Conservation (phyloP, 2,888 invertebrate species). For the Dicranocentrus wangi region DNA sequence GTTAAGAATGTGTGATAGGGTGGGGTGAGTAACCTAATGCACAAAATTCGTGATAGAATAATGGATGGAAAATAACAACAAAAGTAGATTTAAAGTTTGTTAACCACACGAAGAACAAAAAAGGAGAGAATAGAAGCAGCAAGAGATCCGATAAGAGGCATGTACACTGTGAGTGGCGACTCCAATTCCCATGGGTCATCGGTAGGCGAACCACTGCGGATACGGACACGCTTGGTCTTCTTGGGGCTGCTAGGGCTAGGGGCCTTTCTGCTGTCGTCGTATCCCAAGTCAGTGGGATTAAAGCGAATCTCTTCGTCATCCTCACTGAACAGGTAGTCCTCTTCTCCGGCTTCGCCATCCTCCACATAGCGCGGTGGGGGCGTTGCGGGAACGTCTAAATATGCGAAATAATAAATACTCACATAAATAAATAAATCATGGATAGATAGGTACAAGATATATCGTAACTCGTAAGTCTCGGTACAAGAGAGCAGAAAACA, state of each 20-base stretch:
- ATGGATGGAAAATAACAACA: not conserved
- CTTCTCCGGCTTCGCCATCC: slow-evolving; percentile 35
- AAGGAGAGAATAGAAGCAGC: not conserved
- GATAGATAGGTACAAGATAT: not conserved
- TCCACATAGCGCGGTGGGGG: not conserved
- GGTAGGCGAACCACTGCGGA: slow-evolving; percentile 24
- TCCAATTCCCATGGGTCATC: slow-evolving; percentile 54
- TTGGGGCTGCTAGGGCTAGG: too few relatives aligned
- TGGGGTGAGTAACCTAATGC: not conserved
- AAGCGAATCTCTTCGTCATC: slow-evolving; percentile 43
- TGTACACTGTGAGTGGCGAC: not conserved
- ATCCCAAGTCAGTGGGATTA: slow-evolving; percentile 21
- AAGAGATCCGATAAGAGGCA: slow-evolving; percentile 34
- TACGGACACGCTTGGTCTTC: not conserved
- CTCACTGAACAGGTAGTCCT: slow-evolving; percentile 9
- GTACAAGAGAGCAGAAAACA: not conserved
- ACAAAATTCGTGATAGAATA: not conserved
- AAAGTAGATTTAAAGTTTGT: not conserved
- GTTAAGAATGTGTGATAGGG: too few relatives aligned
- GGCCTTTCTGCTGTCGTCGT: not conserved
- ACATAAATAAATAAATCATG: not conserved
- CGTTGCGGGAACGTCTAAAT: not conserved
- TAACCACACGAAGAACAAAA: not conserved
- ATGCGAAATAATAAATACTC: slow-evolving; percentile 23
- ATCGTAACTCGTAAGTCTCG: not conserved